These are phyloP conservation scores for Ochropleura plecta DNA, from an alignment of 2,888 invertebrate genomes.

Conservation along the genomic window DNA sequence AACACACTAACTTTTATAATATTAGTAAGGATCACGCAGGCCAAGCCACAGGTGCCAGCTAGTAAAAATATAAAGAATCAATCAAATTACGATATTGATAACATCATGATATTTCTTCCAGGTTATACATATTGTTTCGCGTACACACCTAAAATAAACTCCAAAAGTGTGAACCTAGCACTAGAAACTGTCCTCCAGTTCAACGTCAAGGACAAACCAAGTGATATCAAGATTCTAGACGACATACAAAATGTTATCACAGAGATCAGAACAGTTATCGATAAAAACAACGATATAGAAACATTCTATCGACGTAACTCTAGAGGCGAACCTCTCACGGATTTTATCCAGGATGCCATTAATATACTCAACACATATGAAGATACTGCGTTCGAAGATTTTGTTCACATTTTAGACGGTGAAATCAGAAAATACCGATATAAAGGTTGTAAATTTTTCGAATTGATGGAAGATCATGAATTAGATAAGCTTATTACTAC, in stretches of 20 bases:
- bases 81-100: background rate
- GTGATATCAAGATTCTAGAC: slow-evolving; percentile 22
- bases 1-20: no score
- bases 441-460: slow-evolving; percentile 71
- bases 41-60: no score
- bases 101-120: slow-evolving; percentile 4
- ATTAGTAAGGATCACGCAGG: no score
- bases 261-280: slow-evolving; percentile 37
- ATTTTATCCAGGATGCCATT: slow-evolving; percentile 70
- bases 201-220: slow-evolving; percentile 5
- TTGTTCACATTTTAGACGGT: slow-evolving; percentile 64
- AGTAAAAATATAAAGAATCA: background rate
- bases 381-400: slow-evolving; percentile 71
- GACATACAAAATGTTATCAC: slow-evolving; percentile 32
- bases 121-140: background rate
- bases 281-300: background rate
- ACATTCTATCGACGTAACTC: slow-evolving; percentile 23
- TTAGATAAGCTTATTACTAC: slow-evolving; percentile 65
- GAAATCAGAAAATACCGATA: slow-evolving; percentile 76
- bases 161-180: slow-evolving; percentile 5
- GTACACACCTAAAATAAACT: background rate
- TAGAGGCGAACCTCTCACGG: slow-evolving; percentile 65
- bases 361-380: slow-evolving; percentile 66
- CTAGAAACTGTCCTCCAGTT: slow-evolving; percentile 26
- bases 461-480: slow-evolving; percentile 64